These are phyloP conservation scores for Drosophila arizonae DNA, from an alignment of 1,140 invertebrate genomes.

Conservation along the genomic window DNA sequence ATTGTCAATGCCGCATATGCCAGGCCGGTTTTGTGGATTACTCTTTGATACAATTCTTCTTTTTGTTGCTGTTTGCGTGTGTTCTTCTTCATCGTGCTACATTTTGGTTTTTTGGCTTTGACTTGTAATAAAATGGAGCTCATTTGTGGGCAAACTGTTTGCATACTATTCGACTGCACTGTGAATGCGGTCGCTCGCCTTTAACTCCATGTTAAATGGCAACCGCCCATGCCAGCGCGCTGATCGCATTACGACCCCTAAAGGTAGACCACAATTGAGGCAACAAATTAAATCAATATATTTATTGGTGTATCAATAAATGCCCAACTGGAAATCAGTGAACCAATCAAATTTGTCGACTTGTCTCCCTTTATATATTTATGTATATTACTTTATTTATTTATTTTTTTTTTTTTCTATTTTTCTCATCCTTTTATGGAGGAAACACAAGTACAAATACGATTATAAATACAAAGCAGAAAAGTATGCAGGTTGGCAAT, in stretches of 20 bases:
- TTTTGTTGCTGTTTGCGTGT: conserved; percentile 2
- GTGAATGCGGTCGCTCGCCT: conserved; percentile 28
- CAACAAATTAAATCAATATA: conserved; percentile 48
- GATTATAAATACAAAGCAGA: background rate
- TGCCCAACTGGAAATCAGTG: conserved; percentile 44
- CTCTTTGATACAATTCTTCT: conserved; percentile 47
- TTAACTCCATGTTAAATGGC: conserved; percentile 30
- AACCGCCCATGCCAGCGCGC: background rate
- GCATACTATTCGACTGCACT: conserved; percentile 42
- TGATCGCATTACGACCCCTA: conserved; percentile 34
- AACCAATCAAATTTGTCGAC: conserved; percentile 47
- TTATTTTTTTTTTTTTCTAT: background rate
- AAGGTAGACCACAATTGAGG: conserved; percentile 23
- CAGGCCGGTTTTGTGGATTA: conserved; percentile 60
- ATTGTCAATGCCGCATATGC: conserved; percentile 52
- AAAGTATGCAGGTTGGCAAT: background rate
- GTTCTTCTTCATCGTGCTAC: conserved; percentile 18
- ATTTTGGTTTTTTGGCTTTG: conserved; percentile 31
- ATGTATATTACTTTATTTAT: background rate
- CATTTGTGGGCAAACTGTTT: conserved; percentile 17
- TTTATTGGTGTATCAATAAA: conserved; percentile 34
- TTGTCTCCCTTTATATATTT: background rate
- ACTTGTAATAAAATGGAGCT: conserved; percentile 20
- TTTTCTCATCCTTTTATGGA: background rate
- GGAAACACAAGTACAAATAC: conserved; percentile 1